phyloP scores from a whole-genome alignment of 2,797 vertebrate genomes.

The Mormyrops attenuatus region DNA sequence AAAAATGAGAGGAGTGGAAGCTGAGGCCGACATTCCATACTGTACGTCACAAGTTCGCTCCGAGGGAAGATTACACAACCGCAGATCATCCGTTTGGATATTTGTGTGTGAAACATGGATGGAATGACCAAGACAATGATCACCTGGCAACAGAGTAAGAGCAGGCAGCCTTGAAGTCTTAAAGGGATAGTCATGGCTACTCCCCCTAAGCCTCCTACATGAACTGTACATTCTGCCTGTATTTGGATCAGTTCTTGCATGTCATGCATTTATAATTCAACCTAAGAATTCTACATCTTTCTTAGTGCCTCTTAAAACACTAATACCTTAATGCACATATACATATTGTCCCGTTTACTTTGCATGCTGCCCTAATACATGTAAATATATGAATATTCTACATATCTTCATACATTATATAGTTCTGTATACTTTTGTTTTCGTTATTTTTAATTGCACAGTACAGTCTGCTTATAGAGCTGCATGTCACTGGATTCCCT shows the following conservation, averaged over 20 bases:
- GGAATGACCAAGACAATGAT: neutral
- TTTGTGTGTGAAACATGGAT: neutral
- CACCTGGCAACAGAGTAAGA: neutral
- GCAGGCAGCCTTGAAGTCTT: neutral
- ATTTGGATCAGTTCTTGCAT: neutral
- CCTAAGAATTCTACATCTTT: neutral
- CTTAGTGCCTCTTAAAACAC: neutral
- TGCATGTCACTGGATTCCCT: neutral
- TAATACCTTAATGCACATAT: neutral
- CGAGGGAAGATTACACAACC: neutral
- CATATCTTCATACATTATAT: neutral
- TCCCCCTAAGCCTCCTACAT: neutral
- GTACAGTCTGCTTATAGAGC: neutral
- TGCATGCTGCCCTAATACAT: neutral
- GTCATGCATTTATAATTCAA: neutral
- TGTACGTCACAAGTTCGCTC: constrained; percentile 23
- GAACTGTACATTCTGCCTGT: neutral
- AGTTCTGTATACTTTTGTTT: neutral
- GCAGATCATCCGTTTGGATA: neutral
- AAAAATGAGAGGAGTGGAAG: constrained; percentile 25
- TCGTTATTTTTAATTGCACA: neutral
- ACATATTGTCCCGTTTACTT: neutral
- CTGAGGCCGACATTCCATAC: constrained; percentile 36
- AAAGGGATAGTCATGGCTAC: neutral
- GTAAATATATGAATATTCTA: neutral